Conservation (phyloP, 2,113 vertebrate genomes). For the Daubentonia madagascariensis region DNA sequence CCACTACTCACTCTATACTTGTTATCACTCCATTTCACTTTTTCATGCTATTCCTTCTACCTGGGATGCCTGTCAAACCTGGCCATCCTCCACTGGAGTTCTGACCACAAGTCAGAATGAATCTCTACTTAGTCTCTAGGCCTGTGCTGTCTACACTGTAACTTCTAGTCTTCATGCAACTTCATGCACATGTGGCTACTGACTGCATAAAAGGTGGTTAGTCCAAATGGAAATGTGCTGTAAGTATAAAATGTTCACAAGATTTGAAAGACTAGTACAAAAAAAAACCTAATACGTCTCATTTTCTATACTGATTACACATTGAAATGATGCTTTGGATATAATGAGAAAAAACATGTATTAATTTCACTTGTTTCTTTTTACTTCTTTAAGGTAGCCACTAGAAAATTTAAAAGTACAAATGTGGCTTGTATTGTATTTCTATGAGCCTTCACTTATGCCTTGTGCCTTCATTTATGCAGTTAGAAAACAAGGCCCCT, state of each 20-base stretch:
- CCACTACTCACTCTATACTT: background rate
- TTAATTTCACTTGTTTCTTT: background rate
- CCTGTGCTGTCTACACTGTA: background rate
- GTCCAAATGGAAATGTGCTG: background rate
- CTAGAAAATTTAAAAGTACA: background rate
- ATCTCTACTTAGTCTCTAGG: background rate
- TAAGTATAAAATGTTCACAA: background rate
- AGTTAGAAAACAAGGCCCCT: background rate
- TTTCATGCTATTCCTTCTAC: background rate
- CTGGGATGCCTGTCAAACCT: background rate
- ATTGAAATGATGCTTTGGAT: background rate
- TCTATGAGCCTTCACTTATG: background rate
- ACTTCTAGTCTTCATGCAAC: background rate
- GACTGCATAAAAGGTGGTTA: background rate
- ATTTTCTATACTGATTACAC: background rate
- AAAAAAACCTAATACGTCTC: background rate
- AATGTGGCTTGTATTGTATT: background rate
- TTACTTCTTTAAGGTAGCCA: background rate
- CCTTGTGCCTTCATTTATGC: background rate
- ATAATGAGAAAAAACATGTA: background rate
- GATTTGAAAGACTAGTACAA: background rate
- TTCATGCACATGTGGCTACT: background rate
- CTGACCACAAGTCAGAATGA: background rate
- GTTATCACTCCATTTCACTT: background rate
- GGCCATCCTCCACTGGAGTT: background rate